These are phyloP conservation scores for Eurytoma californica DNA, from an alignment of 2,888 invertebrate genomes.

Conservation along the genomic window DNA sequence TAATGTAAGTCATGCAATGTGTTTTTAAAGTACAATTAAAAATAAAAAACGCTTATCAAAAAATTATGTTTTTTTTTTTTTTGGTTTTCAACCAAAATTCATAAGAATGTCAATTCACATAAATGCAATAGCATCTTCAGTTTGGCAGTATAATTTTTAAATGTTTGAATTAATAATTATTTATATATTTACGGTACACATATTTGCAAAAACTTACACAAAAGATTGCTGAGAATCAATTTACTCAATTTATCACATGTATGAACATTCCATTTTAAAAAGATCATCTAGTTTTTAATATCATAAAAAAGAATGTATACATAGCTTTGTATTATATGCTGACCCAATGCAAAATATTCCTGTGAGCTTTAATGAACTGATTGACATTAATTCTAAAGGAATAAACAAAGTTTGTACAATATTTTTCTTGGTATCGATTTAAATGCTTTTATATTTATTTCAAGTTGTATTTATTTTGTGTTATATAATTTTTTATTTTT, in stretches of 20 bases:
- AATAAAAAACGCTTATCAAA: slow-evolving; percentile 65
- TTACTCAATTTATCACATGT: slow-evolving; percentile 56
- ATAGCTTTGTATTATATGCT: slow-evolving; percentile 36
- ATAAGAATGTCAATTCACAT: slow-evolving; percentile 64
- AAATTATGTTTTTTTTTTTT: slow-evolving; percentile 58
- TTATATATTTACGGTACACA: slow-evolving; percentile 50
- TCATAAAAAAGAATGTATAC: slow-evolving; percentile 41
- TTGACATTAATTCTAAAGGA: slow-evolving; percentile 58
- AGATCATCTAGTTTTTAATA: slow-evolving; percentile 29
- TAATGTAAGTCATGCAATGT: slow-evolving; percentile 65
- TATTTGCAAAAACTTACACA: slow-evolving; percentile 55
- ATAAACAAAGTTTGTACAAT: slow-evolving; percentile 49
- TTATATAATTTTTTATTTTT: not conserved
- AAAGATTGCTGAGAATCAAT: slow-evolving; percentile 44
- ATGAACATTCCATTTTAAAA: slow-evolving; percentile 49
- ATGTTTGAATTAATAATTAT: slow-evolving; percentile 51
- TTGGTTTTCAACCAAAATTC: slow-evolving; percentile 59
- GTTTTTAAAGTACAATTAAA: slow-evolving; percentile 60
- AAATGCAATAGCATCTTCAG: slow-evolving; percentile 69
- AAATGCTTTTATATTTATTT: slow-evolving; percentile 34
- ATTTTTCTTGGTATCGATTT: slow-evolving; percentile 38
- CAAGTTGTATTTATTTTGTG: not conserved
- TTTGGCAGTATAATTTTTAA: slow-evolving; percentile 72
- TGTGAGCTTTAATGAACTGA: slow-evolving; percentile 33
- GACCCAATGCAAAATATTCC: slow-evolving; percentile 54